A percentile compares a stretch with the other conserved stretches of the same genome.
phyloP scores from a whole-genome alignment of 2,797 vertebrate species.

The Acanthiza pusilla region DNA sequence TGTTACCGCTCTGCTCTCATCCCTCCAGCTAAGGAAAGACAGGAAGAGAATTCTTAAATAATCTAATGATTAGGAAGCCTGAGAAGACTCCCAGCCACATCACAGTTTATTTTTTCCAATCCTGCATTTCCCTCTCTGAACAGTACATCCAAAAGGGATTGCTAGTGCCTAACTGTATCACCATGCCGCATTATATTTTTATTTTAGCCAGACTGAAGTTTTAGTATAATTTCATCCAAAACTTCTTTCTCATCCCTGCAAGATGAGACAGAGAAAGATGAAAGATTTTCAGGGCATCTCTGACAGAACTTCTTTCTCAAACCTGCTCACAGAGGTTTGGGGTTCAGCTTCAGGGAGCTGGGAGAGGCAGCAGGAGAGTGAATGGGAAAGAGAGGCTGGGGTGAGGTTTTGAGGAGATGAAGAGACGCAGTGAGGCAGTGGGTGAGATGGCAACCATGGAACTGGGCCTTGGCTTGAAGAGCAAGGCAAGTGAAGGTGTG shows the following conservation, averaged over 20 bases:
- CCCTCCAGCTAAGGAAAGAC: neutral
- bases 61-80: neutral
- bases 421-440: neutral
- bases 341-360: neutral
- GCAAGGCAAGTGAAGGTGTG: neutral
- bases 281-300: neutral
- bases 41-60: neutral
- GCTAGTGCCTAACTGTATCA: neutral
- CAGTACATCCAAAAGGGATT: neutral
- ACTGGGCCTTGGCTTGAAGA: neutral
- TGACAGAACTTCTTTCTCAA: neutral
- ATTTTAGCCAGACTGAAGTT: neutral
- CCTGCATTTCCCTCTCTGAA: neutral
- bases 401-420: neutral
- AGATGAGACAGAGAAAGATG: neutral
- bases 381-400: neutral
- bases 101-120: neutral
- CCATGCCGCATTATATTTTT: rapidly evolving
- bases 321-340: neutral
- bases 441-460: neutral
- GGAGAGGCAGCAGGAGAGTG: neutral
- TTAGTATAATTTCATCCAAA: neutral
- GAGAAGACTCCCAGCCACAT: neutral
- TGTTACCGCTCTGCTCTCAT: neutral
- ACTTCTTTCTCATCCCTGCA: neutral